Evolutionary conservation across 2,888 invertebrate genomes (phyloP), one percentile per base, ranked within the genome.

Genomic region (Phengaris arion): DNA sequence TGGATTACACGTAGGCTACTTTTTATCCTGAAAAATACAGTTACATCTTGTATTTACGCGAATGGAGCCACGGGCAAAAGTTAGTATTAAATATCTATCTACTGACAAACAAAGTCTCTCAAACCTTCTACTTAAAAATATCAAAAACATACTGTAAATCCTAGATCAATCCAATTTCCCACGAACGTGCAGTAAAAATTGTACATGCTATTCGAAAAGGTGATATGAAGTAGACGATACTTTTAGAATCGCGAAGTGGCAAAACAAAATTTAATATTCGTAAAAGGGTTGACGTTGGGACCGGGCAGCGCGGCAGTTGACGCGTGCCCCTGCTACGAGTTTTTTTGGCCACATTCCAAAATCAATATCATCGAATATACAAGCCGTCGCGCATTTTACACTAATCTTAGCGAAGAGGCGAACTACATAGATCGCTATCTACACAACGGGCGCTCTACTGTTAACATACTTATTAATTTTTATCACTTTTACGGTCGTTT

Each of bases 191-290:
- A 6, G 12, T 64, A 35, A 48, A 46, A 69, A 76, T 13, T 64
- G 48, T 54, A 70, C 52, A 64, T 45, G 46, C 48, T 9, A 74
- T 72, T 45, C 89, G 87, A 86, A 88, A 86, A 87, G 84, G 84
- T 84, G 83, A 85, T 85, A 87, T 85, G 86, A 86, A 88, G 88
- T 87, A 85, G 86, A 91, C 90, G 88, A 77, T 80, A 78, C 91
- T 90, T 89, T 89, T 86, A 79, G 88, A 92, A 87, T 90, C 88
- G 90, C 89, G 87, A 93, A 93, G 91, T 92, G 92, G 92, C 92
- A 93, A 93, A 93, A 93, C 93, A 93, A 91, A 93, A 93, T 93
- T 93, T 93, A 93, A 93, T 93, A 93, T 93, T 93, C 92, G 93
- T 93, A 88, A 93, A 93, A 93, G 93, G 93, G 92, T 93, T 93